A percentile compares a stretch with the other conserved stretches of the same genome.
Evolutionary conservation across 2,113 vertebrate species (phyloP).

Genomic region (Onychorhynchus coronatus): DNA sequence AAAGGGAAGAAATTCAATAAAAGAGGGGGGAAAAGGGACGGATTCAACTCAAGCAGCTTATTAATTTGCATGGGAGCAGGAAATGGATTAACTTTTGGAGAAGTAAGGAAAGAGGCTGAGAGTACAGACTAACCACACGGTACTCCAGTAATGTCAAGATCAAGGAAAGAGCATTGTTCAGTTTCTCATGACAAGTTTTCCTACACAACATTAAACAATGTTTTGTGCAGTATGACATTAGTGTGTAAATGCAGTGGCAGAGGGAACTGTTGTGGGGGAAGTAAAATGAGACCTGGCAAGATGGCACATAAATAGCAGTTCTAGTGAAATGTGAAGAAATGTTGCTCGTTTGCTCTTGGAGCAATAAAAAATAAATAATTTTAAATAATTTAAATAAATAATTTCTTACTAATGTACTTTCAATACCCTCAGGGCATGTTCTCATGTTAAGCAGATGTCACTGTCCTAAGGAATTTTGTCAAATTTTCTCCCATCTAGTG

Average conservation of each 20-base stretch:
- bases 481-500: background rate
- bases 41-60: background rate
- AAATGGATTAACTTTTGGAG: background rate
- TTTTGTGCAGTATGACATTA: background rate
- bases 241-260: background rate
- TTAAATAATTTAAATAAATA: no score
- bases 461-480: background rate
- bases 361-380: background rate
- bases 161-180: background rate
- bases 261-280: background rate
- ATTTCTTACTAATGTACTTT: background rate
- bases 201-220: background rate
- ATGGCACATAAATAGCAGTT: background rate
- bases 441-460: background rate
- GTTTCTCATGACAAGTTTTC: background rate
- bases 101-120: background rate
- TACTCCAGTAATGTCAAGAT: background rate
- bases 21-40: background rate
- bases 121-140: background rate
- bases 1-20: background rate
- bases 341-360: background rate
- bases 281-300: background rate
- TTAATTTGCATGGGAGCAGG: background rate
- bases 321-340: background rate
- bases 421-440: background rate